phyloP scores from a whole-genome alignment of 2,888 invertebrate species.

The Allophyes oxyacanthae region DNA sequence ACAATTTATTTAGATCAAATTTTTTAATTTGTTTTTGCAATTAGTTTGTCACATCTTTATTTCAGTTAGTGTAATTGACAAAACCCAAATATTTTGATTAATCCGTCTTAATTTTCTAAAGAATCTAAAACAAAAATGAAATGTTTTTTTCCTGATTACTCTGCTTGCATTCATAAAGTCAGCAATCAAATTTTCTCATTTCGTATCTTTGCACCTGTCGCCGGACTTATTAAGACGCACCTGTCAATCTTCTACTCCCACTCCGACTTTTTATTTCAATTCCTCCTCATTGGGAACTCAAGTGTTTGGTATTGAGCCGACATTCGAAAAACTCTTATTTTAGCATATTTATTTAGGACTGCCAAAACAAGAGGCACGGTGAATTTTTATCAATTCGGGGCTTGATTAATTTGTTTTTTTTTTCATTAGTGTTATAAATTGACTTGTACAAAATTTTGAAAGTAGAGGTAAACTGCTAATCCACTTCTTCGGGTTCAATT shows the following conservation, averaged over 20 bases:
- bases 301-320: conserved; percentile 76
- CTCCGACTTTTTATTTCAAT: conserved; percentile 81
- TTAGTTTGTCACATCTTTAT: no score
- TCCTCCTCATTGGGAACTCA: conserved; percentile 71
- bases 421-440: not conserved
- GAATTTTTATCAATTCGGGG: conserved; percentile 72
- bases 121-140: conserved; percentile 18
- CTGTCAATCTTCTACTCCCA: conserved; percentile 85
- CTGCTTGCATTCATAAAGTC: conserved; percentile 67
- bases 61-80: no score
- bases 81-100: conserved; percentile 1
- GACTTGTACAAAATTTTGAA: no score
- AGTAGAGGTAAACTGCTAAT: no score
- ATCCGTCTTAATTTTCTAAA: not conserved
- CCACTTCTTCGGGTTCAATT: no score
- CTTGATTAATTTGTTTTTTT: conserved; percentile 67
- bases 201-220: conserved; percentile 80
- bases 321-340: conserved; percentile 74
- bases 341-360: conserved; percentile 81
- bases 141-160: conserved; percentile 54
- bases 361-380: conserved; percentile 59
- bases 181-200: conserved; percentile 87
- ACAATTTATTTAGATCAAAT: no score
- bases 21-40: no score
- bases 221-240: conserved; percentile 88